Evolutionary conservation across 2,113 vertebrate species (phyloP).

Genomic region (Prionailurus bengalensis): DNA sequence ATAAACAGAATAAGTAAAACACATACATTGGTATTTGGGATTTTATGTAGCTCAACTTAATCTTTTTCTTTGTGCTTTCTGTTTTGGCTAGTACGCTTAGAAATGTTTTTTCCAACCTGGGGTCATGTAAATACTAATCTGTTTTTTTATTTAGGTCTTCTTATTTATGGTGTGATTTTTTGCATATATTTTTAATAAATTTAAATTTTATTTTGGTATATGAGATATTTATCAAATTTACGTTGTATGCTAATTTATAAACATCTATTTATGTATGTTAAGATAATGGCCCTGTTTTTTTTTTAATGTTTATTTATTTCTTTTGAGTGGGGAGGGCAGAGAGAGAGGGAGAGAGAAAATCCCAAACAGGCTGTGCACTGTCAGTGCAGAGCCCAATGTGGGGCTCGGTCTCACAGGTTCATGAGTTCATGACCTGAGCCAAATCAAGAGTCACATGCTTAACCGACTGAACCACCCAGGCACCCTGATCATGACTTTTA

Average conservation of each 20-base stretch:
- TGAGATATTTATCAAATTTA: conserved; percentile 2
- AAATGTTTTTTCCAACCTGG: conserved; percentile 11
- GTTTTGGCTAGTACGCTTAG: background rate
- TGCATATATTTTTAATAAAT: background rate
- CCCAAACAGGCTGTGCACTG: too few relatives aligned
- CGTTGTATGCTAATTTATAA: background rate
- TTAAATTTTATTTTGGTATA: background rate
- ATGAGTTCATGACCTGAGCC: too few relatives aligned
- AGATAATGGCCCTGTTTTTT: background rate
- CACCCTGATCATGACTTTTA: background rate
- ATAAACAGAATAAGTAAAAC: background rate
- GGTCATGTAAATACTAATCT: background rate
- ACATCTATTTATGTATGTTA: background rate
- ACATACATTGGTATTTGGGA: background rate
- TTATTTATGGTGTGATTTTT: background rate
- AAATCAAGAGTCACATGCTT: too few relatives aligned
- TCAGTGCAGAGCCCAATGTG: too few relatives aligned
- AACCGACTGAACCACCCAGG: too few relatives aligned
- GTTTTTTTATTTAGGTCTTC: background rate
- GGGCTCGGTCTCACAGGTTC: too few relatives aligned
- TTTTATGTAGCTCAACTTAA: background rate
- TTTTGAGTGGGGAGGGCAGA: too few relatives aligned
- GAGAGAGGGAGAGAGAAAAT: too few relatives aligned
- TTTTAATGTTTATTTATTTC: too few relatives aligned
- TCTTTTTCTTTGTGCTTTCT: background rate